phyloP scores from a whole-genome alignment of 2,113 vertebrate species.

The Diglossa brunneiventris region DNA sequence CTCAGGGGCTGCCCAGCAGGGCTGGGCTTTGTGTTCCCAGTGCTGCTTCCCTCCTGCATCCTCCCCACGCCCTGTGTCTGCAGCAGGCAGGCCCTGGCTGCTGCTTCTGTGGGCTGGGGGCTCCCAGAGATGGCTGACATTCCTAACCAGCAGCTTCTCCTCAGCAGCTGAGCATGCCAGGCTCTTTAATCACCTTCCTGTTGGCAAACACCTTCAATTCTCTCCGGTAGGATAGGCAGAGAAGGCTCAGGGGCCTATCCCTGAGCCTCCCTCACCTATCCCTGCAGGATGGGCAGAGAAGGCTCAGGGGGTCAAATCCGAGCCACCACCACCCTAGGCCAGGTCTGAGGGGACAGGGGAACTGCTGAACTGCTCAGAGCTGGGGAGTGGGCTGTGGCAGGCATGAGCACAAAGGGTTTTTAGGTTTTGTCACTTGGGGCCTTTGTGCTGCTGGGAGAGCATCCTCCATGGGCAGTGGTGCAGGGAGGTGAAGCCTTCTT shows the following conservation, averaged over 20 bases:
- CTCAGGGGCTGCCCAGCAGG: background rate
- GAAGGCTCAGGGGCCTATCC: background rate
- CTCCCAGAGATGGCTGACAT: background rate
- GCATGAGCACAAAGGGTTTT: background rate
- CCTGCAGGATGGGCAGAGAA: background rate
- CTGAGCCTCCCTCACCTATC: too few species aligned
- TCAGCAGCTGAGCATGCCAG: background rate
- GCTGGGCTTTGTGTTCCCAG: background rate
- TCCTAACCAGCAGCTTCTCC: background rate
- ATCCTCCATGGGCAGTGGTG: background rate
- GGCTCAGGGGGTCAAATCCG: background rate
- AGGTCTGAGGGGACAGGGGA: background rate
- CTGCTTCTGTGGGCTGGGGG: background rate
- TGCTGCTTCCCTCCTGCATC: background rate
- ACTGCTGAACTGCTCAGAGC: background rate
- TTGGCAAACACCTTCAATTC: background rate
- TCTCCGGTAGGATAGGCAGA: fast-evolving
- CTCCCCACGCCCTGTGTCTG: fast-evolving
- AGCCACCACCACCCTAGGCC: background rate
- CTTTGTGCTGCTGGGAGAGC: background rate
- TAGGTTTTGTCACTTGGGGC: background rate
- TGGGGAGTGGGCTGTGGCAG: background rate
- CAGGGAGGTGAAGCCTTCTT: background rate
- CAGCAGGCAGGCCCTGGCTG: background rate
- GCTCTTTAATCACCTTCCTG: background rate